phyloP scores from a whole-genome alignment of 2,888 invertebrate species.

The Creontiades dilutus region DNA sequence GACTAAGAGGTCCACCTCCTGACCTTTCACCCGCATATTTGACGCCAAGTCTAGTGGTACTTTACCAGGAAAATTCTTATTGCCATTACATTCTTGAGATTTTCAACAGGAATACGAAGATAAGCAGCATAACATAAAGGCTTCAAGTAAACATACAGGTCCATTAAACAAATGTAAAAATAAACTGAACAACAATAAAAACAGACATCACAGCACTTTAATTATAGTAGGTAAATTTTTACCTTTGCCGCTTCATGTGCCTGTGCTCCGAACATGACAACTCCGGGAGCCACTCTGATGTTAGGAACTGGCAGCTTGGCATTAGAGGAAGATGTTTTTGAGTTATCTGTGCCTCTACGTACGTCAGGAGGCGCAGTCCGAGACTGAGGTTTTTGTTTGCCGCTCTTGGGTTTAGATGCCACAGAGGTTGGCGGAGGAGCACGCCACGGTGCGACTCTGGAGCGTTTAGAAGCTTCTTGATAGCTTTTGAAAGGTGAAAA shows the following conservation, averaged over 20 bases:
- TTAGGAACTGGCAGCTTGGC: neutral
- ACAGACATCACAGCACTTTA: too few species aligned
- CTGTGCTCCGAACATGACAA: neutral
- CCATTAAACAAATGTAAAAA: too few species aligned
- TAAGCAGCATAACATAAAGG: too few species aligned
- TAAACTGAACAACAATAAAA: too few species aligned
- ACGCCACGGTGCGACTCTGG: slow-evolving; percentile 29
- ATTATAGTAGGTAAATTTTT: neutral
- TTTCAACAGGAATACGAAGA: too few species aligned
- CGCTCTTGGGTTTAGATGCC: neutral
- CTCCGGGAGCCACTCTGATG: neutral
- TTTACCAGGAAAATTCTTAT: too few species aligned
- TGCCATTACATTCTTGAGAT: too few species aligned
- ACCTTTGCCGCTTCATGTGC: neutral
- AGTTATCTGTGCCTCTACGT: neutral
- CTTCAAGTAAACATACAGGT: too few species aligned
- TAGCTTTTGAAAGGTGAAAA: slow-evolving; percentile 8
- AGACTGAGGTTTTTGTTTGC: neutral
- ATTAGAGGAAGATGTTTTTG: neutral
- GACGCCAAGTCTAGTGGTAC: too few species aligned
- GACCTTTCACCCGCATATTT: too few species aligned
- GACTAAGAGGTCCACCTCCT: too few species aligned
- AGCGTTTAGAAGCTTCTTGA: slow-evolving; percentile 26
- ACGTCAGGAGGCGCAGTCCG: neutral
- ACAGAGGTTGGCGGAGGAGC: neutral